Base-by-base conservation (phyloP, 2,113 vertebrate species). In the Pomatostomus ruficeps region DNA sequence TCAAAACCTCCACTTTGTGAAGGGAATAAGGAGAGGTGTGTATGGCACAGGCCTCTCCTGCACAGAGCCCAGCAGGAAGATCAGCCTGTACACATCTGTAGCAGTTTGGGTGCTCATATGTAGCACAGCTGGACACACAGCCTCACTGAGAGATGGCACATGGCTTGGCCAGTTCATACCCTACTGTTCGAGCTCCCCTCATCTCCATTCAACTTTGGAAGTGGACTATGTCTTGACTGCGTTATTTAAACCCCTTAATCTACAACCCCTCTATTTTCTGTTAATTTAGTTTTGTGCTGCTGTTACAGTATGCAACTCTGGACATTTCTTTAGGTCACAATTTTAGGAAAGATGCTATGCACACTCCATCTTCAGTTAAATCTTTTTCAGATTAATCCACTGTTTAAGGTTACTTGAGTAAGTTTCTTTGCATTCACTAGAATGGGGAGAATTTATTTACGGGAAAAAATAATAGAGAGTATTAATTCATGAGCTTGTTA, bases 41-140 rank as follows among this genome's bases (percentile, higher is more conserved):
- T 55, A 43, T 21, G 40, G 48, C 24, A 25, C 0, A 1, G 57
- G 17, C 28, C 59, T 3, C 18, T 84, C 21, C 68, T 68, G 65
- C 3, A 1, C 35, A 46, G 26, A 38, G 2, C 12, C 23, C 33
- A 40, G n/a, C 5, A 40, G 88, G 52, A 86, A n/a, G 15, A 38
- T 62, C 36, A 71, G 15, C 38, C 49, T 9, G 1, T 11, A 19
- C 14, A 7, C 19, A 10, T 26, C 57, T 8, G 1, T 25, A 38
- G 12, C 10, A 9, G 21, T 33, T 33, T 26, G 8, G 12, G 19
- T 35, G 26, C 9, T 52, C 2, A 0, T 25, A 8, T 1, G 0
- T 1, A 15, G 33, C 26, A 23, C 4, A 2, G 14, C 24, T 0
- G 1, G 35, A 46, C 36, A 62, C 25, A 36, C 35, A 70, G 29